A percentile compares a stretch with the other conserved stretches of the same genome.
Conservation (phyloP, 2,797 vertebrate genomes). For the Rhincodon typus region DNA sequence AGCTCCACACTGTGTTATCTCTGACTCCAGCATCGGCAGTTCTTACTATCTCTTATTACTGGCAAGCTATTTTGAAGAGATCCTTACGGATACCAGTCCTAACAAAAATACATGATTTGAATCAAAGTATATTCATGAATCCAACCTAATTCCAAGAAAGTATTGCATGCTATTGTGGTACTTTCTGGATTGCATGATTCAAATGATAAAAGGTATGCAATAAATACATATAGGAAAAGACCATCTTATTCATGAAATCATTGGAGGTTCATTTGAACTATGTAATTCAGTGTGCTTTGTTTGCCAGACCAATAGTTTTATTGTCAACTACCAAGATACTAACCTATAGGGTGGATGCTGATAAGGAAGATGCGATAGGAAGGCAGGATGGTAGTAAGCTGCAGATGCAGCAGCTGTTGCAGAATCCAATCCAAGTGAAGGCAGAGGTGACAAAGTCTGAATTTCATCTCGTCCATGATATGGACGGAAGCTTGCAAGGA, state of each 20-base stretch:
- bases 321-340: not conserved
- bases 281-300: not conserved
- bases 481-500: constrained; percentile 17
- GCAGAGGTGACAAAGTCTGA: constrained; percentile 5
- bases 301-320: not conserved
- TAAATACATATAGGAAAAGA: not conserved
- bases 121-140: not conserved
- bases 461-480: constrained; percentile 26
- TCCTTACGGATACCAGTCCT: not conserved
- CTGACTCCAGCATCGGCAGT: too few species aligned
- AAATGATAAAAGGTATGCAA: not conserved
- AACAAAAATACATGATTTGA: not conserved
- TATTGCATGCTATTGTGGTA: not conserved
- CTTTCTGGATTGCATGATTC: not conserved
- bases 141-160: not conserved
- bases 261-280: not conserved
- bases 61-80: not conserved
- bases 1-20: too few species aligned
- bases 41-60: not conserved
- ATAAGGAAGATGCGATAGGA: constrained; percentile 27
- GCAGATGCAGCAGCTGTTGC: constrained; percentile 17
- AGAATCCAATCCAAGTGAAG: constrained; percentile 11
- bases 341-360: constrained; percentile 26
- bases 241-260: not conserved
- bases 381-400: constrained; percentile 25